These are phyloP conservation scores for Amphilophus citrinellus DNA, from an alignment of 2,113 vertebrate genomes.

Conservation along the genomic window DNA sequence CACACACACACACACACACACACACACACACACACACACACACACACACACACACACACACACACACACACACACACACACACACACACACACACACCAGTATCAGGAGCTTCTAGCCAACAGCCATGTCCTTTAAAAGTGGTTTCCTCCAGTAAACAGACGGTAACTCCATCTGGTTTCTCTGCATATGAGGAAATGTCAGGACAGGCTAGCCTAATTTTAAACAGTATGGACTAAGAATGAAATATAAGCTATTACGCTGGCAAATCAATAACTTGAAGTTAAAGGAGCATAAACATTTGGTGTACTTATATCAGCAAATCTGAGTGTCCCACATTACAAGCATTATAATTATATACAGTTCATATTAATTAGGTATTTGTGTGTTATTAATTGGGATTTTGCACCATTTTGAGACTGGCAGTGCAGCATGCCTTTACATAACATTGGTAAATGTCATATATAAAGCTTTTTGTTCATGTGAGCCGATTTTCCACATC, in stretches of 20 bases:
- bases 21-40: too few relatives aligned
- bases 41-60: too few relatives aligned
- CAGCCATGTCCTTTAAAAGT: conserved; percentile 40
- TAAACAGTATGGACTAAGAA: neutral
- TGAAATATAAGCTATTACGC: neutral
- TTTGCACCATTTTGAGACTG: too few relatives aligned
- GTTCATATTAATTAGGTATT: too few relatives aligned
- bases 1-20: too few relatives aligned
- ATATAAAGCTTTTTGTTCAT: neutral
- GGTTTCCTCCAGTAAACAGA: conserved; percentile 1
- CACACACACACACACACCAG: neutral
- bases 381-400: too few relatives aligned
- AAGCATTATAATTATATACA: too few relatives aligned
- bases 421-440: too few relatives aligned
- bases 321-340: too few relatives aligned
- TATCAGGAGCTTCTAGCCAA: neutral
- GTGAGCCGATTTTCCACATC: neutral
- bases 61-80: neutral
- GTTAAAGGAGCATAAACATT: neutral
- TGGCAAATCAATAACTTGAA: neutral
- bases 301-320: too few relatives aligned
- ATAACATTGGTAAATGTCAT: neutral
- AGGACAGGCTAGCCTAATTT: neutral
- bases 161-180: conserved; percentile 15
- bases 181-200: conserved; percentile 12